A percentile compares a stretch with the other conserved stretches of the same genome.
Conservation (phyloP, 2,888 invertebrate genomes). For the Yponomeuta malinellus region DNA sequence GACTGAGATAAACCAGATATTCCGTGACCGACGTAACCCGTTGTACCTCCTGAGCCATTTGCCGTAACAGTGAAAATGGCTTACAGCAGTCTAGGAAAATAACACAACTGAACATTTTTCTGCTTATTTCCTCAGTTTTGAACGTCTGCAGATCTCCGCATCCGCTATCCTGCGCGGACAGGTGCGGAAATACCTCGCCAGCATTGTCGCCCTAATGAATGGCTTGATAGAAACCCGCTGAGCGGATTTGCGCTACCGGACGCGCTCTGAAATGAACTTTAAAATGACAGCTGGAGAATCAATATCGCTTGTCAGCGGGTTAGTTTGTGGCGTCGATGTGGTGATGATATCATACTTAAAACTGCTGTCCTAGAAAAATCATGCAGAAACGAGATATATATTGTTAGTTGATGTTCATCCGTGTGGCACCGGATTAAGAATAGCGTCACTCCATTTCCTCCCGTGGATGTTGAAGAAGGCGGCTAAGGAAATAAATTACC, state of each 20-base stretch:
- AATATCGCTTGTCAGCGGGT: neutral
- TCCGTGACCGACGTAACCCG: no score
- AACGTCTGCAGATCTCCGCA: neutral
- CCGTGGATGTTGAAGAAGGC: no score
- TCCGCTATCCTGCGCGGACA: conserved; percentile 12
- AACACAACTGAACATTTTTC: neutral
- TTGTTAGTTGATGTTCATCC: neutral
- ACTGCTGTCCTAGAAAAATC: neutral
- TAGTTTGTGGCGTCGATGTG: neutral
- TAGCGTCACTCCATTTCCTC: neutral
- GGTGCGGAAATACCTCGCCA: conserved; percentile 13
- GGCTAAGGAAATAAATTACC: no score
- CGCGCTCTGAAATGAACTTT: neutral
- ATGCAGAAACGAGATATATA: neutral
- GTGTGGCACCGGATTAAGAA: neutral
- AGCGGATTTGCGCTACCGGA: neutral
- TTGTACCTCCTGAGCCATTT: no score
- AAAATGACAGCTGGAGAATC: neutral
- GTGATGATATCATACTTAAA: neutral
- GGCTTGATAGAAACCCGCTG: conserved; percentile 14
- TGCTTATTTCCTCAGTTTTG: neutral
- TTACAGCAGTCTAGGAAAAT: neutral
- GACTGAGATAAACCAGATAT: no score
- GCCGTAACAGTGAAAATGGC: neutral
- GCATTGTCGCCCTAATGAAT: conserved; percentile 23